Evolutionary conservation across 2,113 vertebrate genomes (phyloP), one percentile per base, ranked within the genome.

Genomic region (Trinectes maculatus): DNA sequence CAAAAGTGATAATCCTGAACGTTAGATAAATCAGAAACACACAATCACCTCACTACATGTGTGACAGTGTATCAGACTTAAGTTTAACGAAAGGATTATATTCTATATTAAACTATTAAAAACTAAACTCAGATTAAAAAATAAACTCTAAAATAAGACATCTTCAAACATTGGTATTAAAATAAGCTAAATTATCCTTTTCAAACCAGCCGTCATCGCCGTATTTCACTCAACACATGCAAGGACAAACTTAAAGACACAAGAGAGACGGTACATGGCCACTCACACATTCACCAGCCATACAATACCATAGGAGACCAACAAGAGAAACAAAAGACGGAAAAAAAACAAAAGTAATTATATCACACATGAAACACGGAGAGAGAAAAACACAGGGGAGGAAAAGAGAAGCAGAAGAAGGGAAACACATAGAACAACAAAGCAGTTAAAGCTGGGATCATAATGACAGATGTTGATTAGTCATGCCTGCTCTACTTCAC

Each of bases 401-500:
- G 36, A 26, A 70, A 48, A 72, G 40, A 65, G 74, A 87, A 64
- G 73, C 62, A 85, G 66, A 44, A n/a, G n/a, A 72, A 67, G 71
- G 80, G 68, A 54, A 74, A 62, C 68, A 69, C 70, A 79, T 74
- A 74, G 26, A 83, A 77, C 66, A 49, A 87, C 72, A 67, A 85
- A 80, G 77, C 81, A 74, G 75, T 80, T 68, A 77, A 78, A 82
- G 77, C 76, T 74, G 53, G 61, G 77, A 83, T 85, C 81, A 71
- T 80, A 64, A 84, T 83, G 89, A 89, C 81, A 72, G 80, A 77
- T 80, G 84, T 88, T 86, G 85, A 89, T 87, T 87, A 91, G 87
- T 89, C 89, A 92, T 92, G 92, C 91, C 91, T 85, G 85, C 73
- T 92, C 87, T 89, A 89, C 71, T 81, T 87, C 80, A 87, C 80